Evolutionary conservation across 2,888 invertebrate species (phyloP), one percentile per base, ranked within the genome.

Genomic region (Cheilosia pagana): DNA sequence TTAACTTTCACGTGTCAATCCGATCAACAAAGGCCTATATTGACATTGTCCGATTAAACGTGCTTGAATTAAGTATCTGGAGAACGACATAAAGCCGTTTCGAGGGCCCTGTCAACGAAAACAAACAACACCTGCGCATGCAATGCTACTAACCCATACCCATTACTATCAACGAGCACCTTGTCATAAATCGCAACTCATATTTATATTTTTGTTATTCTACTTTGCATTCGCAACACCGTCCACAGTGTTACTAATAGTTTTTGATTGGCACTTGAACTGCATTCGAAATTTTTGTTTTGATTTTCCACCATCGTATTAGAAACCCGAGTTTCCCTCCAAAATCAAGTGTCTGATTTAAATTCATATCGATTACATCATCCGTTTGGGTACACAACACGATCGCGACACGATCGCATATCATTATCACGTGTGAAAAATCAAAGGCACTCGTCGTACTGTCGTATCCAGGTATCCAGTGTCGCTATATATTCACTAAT

Each of bases 171-270:
- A 53, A 12, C 57, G 50, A 45, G 59, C 78, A 78, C 83, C 78
- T 78, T 83, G 83, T 79, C 83, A 83, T 70, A 78, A 74, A 68
- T 68, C 25, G 35, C 35, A 75, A 59, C 48, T 83, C 83, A 78
- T 83, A 83, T 63, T 72, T 83, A 83, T 63, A 68, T 43, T 14
- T 19, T 10, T 19, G 19, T 57, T 19, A 14, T 41, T 19, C 70
- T 65, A 52, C 39, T 83, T 75, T 16, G 41, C 65, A 83, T 83
- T 68, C 78, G 65, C 23, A 43, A 14, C 78, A 48, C 68, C 35
- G 45, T 67, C 8, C 39, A 71, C 2, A 23, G 23, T 62, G 70
- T 63, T 59, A 53, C 74, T 59, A 78, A 68, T 63, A 68, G 72
- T 57, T 28, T 52, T 52, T 57, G 70, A 78, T 74, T 75, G 63